Percentiles rank a stretch among this genome's conserved stretches.
phyloP scores from a whole-genome alignment of 2,797 vertebrate genomes.

The Ibycter americanus region DNA sequence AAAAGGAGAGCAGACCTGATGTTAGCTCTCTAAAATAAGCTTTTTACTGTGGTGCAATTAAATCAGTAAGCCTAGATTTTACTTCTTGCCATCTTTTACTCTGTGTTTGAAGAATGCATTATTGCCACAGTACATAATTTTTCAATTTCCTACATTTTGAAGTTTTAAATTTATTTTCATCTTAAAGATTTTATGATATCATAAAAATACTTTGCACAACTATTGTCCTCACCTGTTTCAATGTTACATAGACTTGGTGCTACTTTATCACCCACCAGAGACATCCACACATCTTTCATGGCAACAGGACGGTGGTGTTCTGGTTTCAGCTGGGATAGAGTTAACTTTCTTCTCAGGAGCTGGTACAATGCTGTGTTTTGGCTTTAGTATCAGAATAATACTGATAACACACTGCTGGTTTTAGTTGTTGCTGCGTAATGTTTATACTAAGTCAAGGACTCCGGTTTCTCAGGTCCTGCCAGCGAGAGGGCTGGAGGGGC shows the following conservation, averaged over 20 bases:
- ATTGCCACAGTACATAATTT: neutral
- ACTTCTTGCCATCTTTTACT: neutral
- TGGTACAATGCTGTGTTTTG: too few relatives aligned
- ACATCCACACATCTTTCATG: rapidly evolving
- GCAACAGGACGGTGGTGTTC: neutral
- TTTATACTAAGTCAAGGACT: too few relatives aligned
- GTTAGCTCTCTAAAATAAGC: neutral
- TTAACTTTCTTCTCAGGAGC: too few relatives aligned
- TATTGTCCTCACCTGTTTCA: neutral
- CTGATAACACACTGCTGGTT: too few relatives aligned
- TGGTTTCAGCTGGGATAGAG: too few relatives aligned
- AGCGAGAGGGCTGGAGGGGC: too few relatives aligned
- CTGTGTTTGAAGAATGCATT: neutral
- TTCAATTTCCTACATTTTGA: neutral
- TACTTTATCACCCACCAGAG: neutral
- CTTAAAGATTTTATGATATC: neutral
- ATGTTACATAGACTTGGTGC: neutral
- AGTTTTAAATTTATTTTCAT: neutral
- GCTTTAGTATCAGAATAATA: too few relatives aligned
- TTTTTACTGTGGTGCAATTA: neutral
- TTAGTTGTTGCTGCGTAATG: too few relatives aligned
- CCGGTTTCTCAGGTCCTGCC: too few relatives aligned
- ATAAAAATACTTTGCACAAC: neutral
- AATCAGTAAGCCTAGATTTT: neutral
- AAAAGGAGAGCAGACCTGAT: neutral